Conservation (phyloP, 1,140 invertebrate species). For the Pseudachorutes palmiensis region DNA sequence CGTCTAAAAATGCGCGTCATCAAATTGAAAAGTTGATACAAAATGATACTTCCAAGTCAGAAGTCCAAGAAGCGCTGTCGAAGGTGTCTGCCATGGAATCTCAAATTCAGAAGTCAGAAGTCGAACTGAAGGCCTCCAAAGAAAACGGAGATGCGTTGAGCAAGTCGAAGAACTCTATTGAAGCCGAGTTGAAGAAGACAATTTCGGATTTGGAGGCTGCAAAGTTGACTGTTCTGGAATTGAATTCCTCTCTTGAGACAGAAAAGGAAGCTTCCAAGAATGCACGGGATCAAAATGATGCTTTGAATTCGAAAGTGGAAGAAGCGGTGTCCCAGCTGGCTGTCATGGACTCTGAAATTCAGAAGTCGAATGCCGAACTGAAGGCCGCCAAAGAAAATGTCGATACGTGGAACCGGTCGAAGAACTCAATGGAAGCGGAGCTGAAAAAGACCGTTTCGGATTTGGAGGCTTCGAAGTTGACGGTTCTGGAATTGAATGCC, state of each 20-base stretch:
- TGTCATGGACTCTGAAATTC: neutral
- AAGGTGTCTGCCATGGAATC: neutral
- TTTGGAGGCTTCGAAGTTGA: too few relatives aligned
- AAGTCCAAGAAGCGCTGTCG: neutral
- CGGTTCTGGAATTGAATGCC: too few relatives aligned
- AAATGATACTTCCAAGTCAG: neutral
- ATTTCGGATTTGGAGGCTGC: too few relatives aligned
- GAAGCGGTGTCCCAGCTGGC: neutral
- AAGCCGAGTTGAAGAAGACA: too few relatives aligned
- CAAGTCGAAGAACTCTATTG: too few relatives aligned
- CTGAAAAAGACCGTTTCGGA: too few relatives aligned
- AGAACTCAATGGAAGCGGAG: too few relatives aligned
- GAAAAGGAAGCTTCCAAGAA: constrained; percentile 27
- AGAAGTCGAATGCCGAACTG: neutral
- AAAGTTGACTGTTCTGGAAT: too few relatives aligned
- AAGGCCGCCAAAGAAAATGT: neutral
- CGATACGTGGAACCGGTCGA: too few relatives aligned
- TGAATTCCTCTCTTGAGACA: too few relatives aligned
- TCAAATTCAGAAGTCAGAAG: neutral
- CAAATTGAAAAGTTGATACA: neutral
- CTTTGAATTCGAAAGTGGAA: neutral
- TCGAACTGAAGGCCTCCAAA: neutral
- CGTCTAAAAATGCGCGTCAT: neutral
- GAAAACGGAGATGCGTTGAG: too few relatives aligned
- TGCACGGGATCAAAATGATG: neutral